Evolutionary conservation across 2,797 vertebrate genomes (phyloP).

Genomic region (Alcedo atthis): DNA sequence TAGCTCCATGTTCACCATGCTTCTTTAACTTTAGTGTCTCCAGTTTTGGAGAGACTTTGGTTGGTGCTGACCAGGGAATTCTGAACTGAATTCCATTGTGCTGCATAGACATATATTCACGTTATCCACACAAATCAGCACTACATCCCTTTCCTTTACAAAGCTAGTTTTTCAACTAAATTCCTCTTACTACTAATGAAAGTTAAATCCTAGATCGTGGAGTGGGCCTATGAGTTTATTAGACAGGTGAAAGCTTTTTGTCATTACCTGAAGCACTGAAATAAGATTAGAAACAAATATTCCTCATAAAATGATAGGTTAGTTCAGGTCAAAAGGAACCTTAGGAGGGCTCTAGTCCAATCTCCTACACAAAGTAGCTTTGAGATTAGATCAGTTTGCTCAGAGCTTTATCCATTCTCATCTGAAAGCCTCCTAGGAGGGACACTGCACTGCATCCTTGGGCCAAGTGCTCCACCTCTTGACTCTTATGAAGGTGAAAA

Average conservation of each 20-base stretch:
- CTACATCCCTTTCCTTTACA: neutral
- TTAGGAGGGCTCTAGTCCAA: neutral
- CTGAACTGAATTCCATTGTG: neutral
- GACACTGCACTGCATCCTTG: neutral
- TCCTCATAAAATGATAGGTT: neutral
- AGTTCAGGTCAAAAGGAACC: neutral
- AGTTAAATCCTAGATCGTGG: neutral
- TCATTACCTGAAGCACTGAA: neutral
- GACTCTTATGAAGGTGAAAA: rapidly evolving
- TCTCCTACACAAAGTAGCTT: neutral
- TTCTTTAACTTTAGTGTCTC: neutral
- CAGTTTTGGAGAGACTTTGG: neutral
- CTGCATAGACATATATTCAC: rapidly evolving
- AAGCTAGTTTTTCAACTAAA: neutral
- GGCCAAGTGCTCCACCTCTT: rapidly evolving
- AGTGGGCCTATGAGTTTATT: neutral
- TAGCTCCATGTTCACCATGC: neutral
- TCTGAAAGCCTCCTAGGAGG: neutral
- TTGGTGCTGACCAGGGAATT: neutral
- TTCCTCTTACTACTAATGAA: neutral
- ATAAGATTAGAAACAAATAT: neutral
- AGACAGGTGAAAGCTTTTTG: neutral
- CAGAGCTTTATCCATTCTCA: neutral
- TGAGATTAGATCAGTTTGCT: neutral
- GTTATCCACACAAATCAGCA: neutral